A percentile compares a stretch with the other conserved stretches of the same genome.
Evolutionary conservation across 1,140 invertebrate species (phyloP).

Genomic region (Varroa destructor): DNA sequence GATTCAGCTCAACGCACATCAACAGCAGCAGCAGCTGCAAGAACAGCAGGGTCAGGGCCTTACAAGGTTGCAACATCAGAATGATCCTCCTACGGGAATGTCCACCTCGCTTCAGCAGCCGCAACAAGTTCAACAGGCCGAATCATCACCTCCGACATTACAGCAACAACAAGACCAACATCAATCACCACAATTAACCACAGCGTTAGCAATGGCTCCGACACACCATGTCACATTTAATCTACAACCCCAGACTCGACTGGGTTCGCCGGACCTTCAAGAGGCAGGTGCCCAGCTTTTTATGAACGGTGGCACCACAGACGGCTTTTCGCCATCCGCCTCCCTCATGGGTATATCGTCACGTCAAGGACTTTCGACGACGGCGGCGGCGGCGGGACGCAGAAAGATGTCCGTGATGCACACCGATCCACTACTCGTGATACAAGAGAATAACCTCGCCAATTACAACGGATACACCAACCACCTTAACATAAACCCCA

Average conservation of each 20-base stretch:
- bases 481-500: too few relatives aligned
- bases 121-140: too few relatives aligned
- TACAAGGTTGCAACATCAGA: too few relatives aligned
- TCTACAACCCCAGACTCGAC: background rate
- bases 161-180: too few relatives aligned
- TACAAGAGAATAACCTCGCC: slow-evolving; percentile 2
- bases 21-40: background rate
- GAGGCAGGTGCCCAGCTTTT: background rate
- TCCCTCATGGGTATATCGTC: background rate
- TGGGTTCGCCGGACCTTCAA: background rate
- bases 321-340: slow-evolving; percentile 4
- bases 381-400: background rate
- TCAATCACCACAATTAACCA: too few relatives aligned
- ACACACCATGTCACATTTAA: slow-evolving; percentile 23
- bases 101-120: too few relatives aligned
- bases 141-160: too few relatives aligned
- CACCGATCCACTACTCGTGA: slow-evolving; percentile 15
- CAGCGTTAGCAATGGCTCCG: too few relatives aligned
- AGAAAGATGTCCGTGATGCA: slow-evolving; percentile 28
- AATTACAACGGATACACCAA: too few relatives aligned
- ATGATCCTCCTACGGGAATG: too few relatives aligned
- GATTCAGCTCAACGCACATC: background rate
- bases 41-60: too few relatives aligned
- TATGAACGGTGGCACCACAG: background rate
- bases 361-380: background rate